Conservation (phyloP, 2,797 vertebrate species). For the Podarcis lilfordi region DNA sequence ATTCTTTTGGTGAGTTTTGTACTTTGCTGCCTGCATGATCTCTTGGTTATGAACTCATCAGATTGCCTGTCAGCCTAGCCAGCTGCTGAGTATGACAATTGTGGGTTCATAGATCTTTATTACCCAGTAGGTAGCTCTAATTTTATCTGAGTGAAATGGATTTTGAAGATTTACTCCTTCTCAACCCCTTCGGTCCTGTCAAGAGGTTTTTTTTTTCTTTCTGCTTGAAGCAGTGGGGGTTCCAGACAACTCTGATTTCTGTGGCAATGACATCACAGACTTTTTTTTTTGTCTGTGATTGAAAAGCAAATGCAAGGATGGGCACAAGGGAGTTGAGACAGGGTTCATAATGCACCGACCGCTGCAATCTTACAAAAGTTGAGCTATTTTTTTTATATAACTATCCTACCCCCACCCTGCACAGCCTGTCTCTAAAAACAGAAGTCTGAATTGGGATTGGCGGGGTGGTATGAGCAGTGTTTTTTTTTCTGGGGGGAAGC, state of each 20-base stretch:
- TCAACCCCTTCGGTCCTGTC: constrained; percentile 1
- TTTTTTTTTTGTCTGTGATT: background rate
- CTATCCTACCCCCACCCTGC: no score
- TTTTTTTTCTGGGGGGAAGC: no score
- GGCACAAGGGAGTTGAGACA: background rate
- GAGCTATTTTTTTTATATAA: no score
- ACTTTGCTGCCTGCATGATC: background rate
- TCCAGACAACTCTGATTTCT: constrained; percentile 20
- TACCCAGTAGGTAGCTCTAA: background rate
- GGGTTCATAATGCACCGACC: background rate
- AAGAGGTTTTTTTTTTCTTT: constrained; percentile 23
- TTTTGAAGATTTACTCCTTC: constrained; percentile 18
- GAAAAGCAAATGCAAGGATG: background rate
- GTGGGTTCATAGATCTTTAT: background rate
- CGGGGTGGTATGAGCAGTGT: no score
- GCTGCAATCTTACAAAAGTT: background rate
- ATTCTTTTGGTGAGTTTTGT: background rate
- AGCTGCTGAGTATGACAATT: constrained; percentile 12
- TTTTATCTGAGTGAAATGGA: constrained; percentile 35
- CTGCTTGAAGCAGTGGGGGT: constrained; percentile 14
- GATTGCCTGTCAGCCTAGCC: constrained; percentile 24
- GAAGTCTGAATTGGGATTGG: no score
- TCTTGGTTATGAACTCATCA: background rate
- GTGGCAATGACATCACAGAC: background rate
- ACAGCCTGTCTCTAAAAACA: no score